Evolutionary conservation across 53 echinoderm and acorn worm genomes (phyloP).

Genomic region (Henricia sp.): DNA sequence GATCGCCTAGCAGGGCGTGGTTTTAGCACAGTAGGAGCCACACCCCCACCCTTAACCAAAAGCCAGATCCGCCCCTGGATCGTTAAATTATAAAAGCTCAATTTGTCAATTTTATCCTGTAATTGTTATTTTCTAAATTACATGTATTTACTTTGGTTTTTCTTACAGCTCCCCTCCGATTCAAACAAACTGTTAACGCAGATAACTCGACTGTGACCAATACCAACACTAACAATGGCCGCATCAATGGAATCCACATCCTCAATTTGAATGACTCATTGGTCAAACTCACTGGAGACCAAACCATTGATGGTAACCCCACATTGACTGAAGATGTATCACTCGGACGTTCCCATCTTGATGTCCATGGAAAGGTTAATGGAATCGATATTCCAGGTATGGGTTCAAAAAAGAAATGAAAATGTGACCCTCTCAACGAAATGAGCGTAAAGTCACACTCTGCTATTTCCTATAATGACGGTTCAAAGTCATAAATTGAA

Average conservation of each 20-base stretch:
- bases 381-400: conserved; percentile 65
- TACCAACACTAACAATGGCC: conserved; percentile 7
- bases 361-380: conserved; percentile 55
- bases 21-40: too few species aligned
- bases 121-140: neutral
- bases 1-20: too few species aligned
- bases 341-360: conserved; percentile 21
- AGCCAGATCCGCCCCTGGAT: too few species aligned
- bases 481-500: too few species aligned
- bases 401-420: neutral
- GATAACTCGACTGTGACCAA: conserved; percentile 7
- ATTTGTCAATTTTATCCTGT: too few species aligned
- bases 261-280: conserved; percentile 27
- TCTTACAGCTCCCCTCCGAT: conserved; percentile 16
- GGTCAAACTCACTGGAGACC: conserved; percentile 44
- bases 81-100: neutral
- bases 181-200: conserved; percentile 9
- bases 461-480: too few species aligned
- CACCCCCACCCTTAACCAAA: too few species aligned
- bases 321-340: conserved; percentile 54
- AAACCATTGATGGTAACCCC: conserved; percentile 52
- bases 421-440: too few species aligned
- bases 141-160: neutral
- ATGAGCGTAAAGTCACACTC: too few species aligned
- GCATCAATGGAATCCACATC: conserved; percentile 55